phyloP scores from a whole-genome alignment of 2,113 vertebrate genomes.

The Misgurnus anguillicaudatus region DNA sequence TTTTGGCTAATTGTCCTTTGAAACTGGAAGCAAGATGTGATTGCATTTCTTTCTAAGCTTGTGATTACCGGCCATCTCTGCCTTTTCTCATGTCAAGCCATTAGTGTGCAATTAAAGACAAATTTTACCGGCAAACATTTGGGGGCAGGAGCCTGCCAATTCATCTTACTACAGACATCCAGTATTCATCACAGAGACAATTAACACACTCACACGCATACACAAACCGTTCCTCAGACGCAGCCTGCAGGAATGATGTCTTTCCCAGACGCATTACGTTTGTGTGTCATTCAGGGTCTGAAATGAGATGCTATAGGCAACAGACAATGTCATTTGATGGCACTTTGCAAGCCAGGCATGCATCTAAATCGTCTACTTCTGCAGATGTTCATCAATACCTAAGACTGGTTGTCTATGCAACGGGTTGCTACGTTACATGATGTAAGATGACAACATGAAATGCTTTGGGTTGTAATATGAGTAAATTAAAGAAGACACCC shows the following conservation, averaged over 20 bases:
- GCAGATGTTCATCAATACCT: constrained; percentile 18
- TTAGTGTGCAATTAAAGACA: constrained; percentile 66
- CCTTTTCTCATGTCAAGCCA: constrained; percentile 56
- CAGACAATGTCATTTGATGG: constrained; percentile 25
- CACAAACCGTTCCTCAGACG: constrained; percentile 2
- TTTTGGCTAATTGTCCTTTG: constrained; percentile 12
- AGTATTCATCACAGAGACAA: constrained; percentile 63
- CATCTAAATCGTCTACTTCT: background rate
- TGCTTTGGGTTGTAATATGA: background rate
- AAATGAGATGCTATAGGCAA: background rate
- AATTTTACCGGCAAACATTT: constrained; percentile 55
- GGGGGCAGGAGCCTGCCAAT: constrained; percentile 57
- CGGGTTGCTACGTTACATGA: background rate
- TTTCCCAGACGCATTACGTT: constrained; percentile 29
- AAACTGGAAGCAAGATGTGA: constrained; percentile 42
- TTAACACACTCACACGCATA: constrained; percentile 44
- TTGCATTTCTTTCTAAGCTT: constrained; percentile 40
- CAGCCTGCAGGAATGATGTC: constrained; percentile 8
- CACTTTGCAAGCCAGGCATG: background rate
- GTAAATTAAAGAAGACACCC: no score
- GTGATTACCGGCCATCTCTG: constrained; percentile 46
- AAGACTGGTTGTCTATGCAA: background rate
- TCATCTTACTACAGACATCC: constrained; percentile 64
- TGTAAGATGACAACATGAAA: constrained; percentile 24
- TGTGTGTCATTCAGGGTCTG: background rate